Evolutionary conservation across 2,797 vertebrate species (phyloP).

Genomic region (Chaenodraco wilsoni): DNA sequence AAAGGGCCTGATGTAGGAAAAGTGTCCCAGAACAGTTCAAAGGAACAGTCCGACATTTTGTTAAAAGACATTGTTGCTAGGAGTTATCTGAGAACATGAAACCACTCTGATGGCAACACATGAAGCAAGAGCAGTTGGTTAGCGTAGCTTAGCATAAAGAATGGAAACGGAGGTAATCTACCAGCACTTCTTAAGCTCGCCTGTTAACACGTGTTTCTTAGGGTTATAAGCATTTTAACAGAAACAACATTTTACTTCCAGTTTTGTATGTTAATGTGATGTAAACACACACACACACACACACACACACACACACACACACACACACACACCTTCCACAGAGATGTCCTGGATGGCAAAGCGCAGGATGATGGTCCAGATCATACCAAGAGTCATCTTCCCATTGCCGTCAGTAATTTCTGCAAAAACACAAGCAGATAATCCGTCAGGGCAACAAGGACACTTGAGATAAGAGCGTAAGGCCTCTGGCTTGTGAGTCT

Average conservation of each 20-base stretch:
- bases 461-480: background rate
- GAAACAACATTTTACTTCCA: too few species aligned
- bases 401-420: constrained; percentile 92
- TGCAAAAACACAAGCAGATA: background rate
- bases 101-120: too few species aligned
- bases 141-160: constrained; percentile 5
- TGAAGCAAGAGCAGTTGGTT: background rate
- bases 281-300: constrained; percentile 65
- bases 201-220: background rate
- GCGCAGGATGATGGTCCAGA: constrained; percentile 96
- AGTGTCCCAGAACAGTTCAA: background rate
- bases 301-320: constrained; percentile 80
- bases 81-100: too few species aligned
- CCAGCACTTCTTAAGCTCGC: background rate
- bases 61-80: too few species aligned
- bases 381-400: constrained; percentile 95
- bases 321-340: constrained; percentile 87
- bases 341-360: constrained; percentile 96
- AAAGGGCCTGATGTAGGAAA: background rate
- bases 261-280: background rate
- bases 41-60: background rate
- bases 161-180: background rate
- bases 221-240: too few species aligned
- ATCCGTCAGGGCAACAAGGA: background rate
- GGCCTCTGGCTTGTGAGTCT: background rate